Evolutionary conservation across 1,140 invertebrate genomes (phyloP).

Genomic region (Plectrocnemia conspersa): DNA sequence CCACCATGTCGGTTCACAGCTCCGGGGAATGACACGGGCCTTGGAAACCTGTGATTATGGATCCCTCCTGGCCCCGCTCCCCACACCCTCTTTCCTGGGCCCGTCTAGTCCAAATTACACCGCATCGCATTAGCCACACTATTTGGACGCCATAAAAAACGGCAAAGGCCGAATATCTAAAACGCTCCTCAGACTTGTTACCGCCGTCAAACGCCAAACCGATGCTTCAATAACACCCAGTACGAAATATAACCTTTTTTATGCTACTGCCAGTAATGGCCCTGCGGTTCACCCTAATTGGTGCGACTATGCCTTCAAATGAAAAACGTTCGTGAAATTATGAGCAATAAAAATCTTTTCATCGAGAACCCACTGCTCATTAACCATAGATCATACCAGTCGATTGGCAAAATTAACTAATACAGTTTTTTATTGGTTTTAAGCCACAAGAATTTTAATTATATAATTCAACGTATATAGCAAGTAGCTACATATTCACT

Average conservation of each 20-base stretch:
- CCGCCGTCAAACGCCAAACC: background rate
- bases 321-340: slow-evolving; percentile 14
- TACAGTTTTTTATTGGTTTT: background rate
- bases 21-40: no score
- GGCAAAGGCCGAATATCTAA: no score
- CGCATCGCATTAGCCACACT: no score
- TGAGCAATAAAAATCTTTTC: slow-evolving; percentile 16
- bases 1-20: no score
- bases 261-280: slow-evolving; percentile 19
- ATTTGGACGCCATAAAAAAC: no score
- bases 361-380: slow-evolving; percentile 3
- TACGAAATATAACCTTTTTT: slow-evolving; percentile 4
- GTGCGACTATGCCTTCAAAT: slow-evolving; percentile 15
- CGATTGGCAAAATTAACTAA: slow-evolving; percentile 3
- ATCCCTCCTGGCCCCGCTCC: no score
- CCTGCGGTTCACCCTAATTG: slow-evolving; percentile 23
- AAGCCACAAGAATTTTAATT: background rate
- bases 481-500: background rate
- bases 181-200: slow-evolving; percentile 10
- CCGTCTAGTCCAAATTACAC: no score
- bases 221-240: background rate
- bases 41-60: no score
- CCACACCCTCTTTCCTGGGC: no score
- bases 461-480: background rate
- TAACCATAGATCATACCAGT: slow-evolving; percentile 7